Conservation (phyloP, 35 echinoderm and acorn worm genomes). For the Acanthaster planci region DNA sequence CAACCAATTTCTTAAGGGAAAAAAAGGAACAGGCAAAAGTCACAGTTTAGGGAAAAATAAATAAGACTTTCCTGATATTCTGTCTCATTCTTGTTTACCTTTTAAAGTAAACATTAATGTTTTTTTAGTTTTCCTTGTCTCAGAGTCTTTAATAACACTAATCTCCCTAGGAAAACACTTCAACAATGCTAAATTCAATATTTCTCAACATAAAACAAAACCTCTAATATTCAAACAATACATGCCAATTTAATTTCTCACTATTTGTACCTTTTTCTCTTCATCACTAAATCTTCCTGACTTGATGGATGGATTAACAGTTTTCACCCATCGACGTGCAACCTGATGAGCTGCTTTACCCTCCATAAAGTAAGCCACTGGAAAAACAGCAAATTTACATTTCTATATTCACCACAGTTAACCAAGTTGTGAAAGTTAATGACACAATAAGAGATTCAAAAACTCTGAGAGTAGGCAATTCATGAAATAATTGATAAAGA, state of each 20-base stretch:
- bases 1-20: background rate
- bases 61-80: background rate
- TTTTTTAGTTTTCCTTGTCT: no score
- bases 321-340: background rate
- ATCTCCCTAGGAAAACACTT: no score
- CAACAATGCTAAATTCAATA: no score
- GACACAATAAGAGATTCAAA: no score
- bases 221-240: background rate
- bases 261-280: background rate
- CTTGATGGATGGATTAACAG: constrained; percentile 5
- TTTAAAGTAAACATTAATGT: no score
- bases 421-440: no score
- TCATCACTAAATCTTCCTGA: background rate
- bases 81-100: no score
- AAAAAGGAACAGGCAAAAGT: background rate
- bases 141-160: no score
- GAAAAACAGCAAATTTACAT: background rate
- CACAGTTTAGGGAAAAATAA: background rate
- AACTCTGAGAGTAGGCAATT: no score
- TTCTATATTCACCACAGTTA: no score
- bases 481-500: no score
- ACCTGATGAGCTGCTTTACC: background rate
- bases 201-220: background rate
- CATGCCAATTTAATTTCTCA: background rate
- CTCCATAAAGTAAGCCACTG: constrained; percentile 47